phyloP scores from a whole-genome alignment of 2,888 invertebrate species.

The Allygus modestus region DNA sequence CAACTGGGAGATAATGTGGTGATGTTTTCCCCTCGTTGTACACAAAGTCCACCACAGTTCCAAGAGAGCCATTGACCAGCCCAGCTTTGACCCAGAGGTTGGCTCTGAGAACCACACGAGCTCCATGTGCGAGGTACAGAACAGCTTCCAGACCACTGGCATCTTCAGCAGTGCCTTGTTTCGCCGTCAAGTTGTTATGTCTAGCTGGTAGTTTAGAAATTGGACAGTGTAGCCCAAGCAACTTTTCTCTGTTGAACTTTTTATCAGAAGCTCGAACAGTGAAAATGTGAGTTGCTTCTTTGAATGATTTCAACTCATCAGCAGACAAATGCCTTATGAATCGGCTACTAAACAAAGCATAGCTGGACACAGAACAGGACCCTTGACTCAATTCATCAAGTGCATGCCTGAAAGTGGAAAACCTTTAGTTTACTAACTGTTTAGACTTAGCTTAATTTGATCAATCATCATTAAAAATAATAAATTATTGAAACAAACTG shows the following conservation, averaged over 20 bases:
- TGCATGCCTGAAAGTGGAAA: not conserved
- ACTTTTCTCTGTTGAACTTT: not conserved
- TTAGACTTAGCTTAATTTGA: too few relatives aligned
- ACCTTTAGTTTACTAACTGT: too few relatives aligned
- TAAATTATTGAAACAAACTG: too few relatives aligned
- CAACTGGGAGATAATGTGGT: not conserved
- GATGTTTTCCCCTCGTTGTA: not conserved
- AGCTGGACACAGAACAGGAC: not conserved
- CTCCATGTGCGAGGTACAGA: conserved; percentile 19
- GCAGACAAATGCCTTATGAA: not conserved
- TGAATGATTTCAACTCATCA: not conserved
- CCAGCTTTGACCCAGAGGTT: conserved; percentile 41
- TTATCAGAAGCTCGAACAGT: not conserved
- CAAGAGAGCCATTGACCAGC: conserved; percentile 40
- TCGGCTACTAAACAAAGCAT: not conserved
- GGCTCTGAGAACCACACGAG: conserved; percentile 13
- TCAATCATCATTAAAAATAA: too few relatives aligned
- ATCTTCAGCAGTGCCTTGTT: not conserved
- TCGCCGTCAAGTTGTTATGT: not conserved
- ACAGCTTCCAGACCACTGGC: conserved; percentile 1
- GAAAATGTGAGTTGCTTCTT: not conserved
- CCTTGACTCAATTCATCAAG: not conserved
- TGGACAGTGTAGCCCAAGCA: not conserved
- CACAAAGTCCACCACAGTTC: conserved; percentile 36
- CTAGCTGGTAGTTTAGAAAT: not conserved